Conservation (phyloP, 2,797 vertebrate genomes). For the Epinephelus malabaricus region DNA sequence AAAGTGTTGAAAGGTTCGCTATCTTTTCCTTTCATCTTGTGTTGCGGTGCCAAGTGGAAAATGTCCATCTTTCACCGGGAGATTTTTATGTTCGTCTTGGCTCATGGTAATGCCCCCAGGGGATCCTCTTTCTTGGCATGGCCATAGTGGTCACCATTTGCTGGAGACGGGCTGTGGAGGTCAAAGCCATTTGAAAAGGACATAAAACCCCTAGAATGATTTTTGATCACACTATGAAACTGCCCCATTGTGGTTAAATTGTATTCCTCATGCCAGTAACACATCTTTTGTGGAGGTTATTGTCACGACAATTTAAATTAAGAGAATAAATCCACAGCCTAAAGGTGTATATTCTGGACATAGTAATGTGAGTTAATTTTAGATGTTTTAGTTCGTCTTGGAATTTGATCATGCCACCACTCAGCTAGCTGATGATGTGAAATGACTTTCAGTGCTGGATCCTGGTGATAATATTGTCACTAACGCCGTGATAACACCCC, state of each 20-base stretch:
- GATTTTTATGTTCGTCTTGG: conserved; percentile 79
- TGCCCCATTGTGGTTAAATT: conserved; percentile 68
- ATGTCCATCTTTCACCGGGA: conserved; percentile 73
- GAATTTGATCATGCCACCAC: conserved; percentile 10
- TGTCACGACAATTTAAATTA: conserved; percentile 51
- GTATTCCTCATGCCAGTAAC: conserved; percentile 56
- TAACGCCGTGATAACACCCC: conserved; percentile 14
- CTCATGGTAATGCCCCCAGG: conserved; percentile 67
- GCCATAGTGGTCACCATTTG: conserved; percentile 81
- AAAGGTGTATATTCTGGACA: conserved; percentile 20
- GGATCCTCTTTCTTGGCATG: conserved; percentile 80
- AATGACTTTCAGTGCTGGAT: conserved; percentile 21
- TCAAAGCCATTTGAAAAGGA: conserved; percentile 85
- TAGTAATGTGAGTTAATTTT: not conserved
- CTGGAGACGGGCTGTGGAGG: conserved; percentile 76
- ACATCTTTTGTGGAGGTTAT: conserved; percentile 57
- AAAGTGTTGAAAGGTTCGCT: conserved; percentile 65
- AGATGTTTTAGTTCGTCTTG: not conserved
- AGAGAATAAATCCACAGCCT: conserved; percentile 29
- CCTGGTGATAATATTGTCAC: conserved; percentile 41
- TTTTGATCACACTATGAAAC: conserved; percentile 78
- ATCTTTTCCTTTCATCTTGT: conserved; percentile 65
- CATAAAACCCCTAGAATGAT: conserved; percentile 78
- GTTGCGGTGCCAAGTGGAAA: conserved; percentile 76
- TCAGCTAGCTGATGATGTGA: conserved; percentile 8